A percentile compares a stretch with the other conserved stretches of the same genome.
Evolutionary conservation across 2,888 invertebrate genomes (phyloP).

Genomic region (Drosophila subquinaria): DNA sequence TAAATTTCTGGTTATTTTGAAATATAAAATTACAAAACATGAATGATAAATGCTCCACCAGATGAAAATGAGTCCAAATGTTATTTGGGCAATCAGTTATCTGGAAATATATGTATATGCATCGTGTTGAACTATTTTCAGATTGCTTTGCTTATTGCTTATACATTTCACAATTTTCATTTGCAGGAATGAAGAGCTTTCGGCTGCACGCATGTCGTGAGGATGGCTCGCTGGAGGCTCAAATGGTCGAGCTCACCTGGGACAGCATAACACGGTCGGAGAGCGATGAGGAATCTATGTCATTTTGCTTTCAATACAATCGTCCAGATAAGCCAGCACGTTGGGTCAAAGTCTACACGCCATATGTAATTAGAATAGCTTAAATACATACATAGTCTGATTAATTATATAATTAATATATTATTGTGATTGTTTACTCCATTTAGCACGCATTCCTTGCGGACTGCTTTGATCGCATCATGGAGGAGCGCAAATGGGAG

Average conservation of each 20-base stretch:
- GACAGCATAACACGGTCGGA: conserved; percentile 93
- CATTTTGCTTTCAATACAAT: conserved; percentile 95
- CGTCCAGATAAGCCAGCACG: conserved; percentile 92
- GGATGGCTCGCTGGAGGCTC: conserved; percentile 91
- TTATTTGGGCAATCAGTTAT: too few species aligned
- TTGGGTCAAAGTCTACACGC: conserved; percentile 94
- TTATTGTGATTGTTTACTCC: too few species aligned
- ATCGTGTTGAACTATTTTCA: too few species aligned
- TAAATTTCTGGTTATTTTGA: too few species aligned
- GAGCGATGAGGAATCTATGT: conserved; percentile 96
- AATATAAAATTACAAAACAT: too few species aligned
- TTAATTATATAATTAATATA: too few species aligned
- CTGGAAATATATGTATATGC: too few species aligned
- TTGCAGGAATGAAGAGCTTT: conserved; percentile 88
- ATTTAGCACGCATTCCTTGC: conserved; percentile 85
- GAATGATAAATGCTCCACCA: too few species aligned
- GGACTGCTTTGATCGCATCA: conserved; percentile 98
- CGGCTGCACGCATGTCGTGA: conserved; percentile 94
- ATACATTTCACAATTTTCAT: neutral
- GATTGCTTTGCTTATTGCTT: too few species aligned
- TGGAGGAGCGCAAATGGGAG: conserved; percentile 95
- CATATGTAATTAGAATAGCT: conserved; percentile 90
- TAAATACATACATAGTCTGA: too few species aligned
- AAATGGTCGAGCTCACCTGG: conserved; percentile 94
- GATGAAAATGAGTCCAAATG: too few species aligned